These are phyloP conservation scores for Megaceryle alcyon DNA, from an alignment of 2,797 vertebrate species.

Conservation along the genomic window DNA sequence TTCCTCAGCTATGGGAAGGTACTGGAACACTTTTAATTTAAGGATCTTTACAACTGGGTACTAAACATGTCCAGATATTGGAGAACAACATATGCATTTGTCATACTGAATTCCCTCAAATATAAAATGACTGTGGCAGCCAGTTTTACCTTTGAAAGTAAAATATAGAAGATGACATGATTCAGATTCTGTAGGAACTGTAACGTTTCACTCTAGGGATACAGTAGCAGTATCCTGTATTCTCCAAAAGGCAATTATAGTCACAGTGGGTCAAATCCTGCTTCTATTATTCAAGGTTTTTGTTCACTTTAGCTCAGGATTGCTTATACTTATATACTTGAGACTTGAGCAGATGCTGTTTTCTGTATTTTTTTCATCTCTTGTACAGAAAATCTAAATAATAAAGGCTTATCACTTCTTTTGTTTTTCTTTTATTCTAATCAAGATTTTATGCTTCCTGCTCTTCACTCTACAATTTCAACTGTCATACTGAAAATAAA, in stretches of 20 bases:
- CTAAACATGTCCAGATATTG: background rate
- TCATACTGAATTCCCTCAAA: background rate
- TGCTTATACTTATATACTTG: background rate
- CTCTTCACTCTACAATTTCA: background rate
- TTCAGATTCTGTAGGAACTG: background rate
- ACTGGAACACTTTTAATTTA: background rate
- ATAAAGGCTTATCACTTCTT: background rate
- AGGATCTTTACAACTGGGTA: background rate
- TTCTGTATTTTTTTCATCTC: background rate
- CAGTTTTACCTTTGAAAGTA: background rate
- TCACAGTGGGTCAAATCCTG: background rate
- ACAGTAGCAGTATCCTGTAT: background rate
- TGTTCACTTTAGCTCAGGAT: background rate
- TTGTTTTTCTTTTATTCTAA: conserved; percentile 1
- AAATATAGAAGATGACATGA: background rate
- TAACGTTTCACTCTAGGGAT: background rate
- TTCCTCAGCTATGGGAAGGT: background rate
- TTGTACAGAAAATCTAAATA: conserved; percentile 9
- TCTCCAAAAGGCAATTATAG: background rate
- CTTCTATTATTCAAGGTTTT: background rate
- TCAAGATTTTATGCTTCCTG: conserved; percentile 6
- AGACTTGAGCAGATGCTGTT: background rate
- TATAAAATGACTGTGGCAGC: background rate
- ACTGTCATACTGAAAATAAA: background rate
- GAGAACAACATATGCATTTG: background rate